Base-by-base conservation (phyloP, 2,888 invertebrate genomes). In the Lasioglossum figueresi region DNA sequence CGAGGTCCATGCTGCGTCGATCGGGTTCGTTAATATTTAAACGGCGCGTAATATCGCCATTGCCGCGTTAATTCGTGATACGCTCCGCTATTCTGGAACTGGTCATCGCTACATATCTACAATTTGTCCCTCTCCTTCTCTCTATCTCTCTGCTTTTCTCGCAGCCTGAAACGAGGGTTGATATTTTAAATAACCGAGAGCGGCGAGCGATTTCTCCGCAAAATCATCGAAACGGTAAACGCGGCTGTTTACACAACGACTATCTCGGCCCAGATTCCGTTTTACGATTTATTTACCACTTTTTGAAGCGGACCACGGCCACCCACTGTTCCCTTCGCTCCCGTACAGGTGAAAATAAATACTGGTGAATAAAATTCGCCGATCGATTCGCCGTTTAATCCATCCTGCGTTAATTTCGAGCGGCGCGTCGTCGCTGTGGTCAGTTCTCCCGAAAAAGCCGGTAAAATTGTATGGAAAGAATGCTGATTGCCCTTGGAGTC, bases 1-100 rank as follows among this genome's bases (percentile, higher is more conserved):
- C 59, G 56, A 52, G 81, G 37, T 78, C 71, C 81, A 81, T 78
- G 75, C 66, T 48, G 70, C 70, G 10, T 16, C 75, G 86, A 68
- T 75, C 40, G 37, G 68, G 70, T 77, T 78, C 78, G 85, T 87
- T 87, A 87, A 81, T 88, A 87, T 84, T 84, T 84, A 81, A 88
- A 76, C 78, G 76, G 52, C 70, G 59, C 76, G 82, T 87, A 87
- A 88, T 84, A 88, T 84, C 82, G 81, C 73, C 68, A 82, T 82
- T 84, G 75, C 76, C 34, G 56, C 77, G 88, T 84, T 84, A 87
- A 87, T 82, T 81, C 34, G 75, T 79, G 75, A 80, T 66, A 76
- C 73, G 56, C 37, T 48, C 40, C 37, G n/a, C 52, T 16, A 14
- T 59, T 31, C 27, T 59, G 27, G 16, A 27, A 59, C 27, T 12